Conservation (phyloP, 2,113 vertebrate genomes). For the Clarias batrachus region DNA sequence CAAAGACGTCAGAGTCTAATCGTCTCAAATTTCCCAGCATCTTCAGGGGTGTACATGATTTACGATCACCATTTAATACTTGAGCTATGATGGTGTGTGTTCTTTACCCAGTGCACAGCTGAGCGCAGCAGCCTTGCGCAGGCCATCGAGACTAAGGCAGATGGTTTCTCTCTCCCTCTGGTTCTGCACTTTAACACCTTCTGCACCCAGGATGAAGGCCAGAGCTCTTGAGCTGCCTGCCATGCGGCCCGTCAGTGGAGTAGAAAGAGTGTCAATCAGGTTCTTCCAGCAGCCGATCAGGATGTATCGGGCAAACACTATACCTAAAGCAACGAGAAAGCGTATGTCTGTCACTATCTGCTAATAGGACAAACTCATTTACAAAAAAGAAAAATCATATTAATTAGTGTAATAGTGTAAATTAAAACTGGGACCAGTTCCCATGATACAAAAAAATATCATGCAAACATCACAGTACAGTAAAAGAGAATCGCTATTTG, state of each 20-base stretch:
- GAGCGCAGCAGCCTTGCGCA: slow-evolving; percentile 88
- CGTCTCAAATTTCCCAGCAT: neutral
- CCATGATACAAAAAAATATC: neutral
- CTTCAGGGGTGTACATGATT: neutral
- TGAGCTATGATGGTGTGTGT: neutral
- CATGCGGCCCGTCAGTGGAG: slow-evolving; percentile 90
- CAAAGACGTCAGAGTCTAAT: too few relatives aligned
- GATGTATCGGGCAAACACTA: slow-evolving; percentile 88
- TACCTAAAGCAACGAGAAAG: slow-evolving; percentile 68
- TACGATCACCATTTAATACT: neutral
- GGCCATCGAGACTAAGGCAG: slow-evolving; percentile 90
- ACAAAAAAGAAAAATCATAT: neutral
- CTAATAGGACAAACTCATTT: neutral
- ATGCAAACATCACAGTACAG: neutral
- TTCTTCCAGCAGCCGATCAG: slow-evolving; percentile 96
- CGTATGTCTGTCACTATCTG: neutral
- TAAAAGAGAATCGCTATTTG: neutral
- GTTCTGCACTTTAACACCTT: slow-evolving; percentile 91
- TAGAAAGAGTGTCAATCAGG: slow-evolving; percentile 91
- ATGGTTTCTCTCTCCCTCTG: slow-evolving; percentile 91
- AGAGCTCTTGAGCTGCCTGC: slow-evolving; percentile 89
- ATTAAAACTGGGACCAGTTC: neutral
- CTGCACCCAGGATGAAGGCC: slow-evolving; percentile 89
- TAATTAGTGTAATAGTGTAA: neutral
- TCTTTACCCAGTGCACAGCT: slow-evolving; percentile 88